Conservation (phyloP, 2,888 invertebrate species). For the Tricholauxania praeusta region DNA sequence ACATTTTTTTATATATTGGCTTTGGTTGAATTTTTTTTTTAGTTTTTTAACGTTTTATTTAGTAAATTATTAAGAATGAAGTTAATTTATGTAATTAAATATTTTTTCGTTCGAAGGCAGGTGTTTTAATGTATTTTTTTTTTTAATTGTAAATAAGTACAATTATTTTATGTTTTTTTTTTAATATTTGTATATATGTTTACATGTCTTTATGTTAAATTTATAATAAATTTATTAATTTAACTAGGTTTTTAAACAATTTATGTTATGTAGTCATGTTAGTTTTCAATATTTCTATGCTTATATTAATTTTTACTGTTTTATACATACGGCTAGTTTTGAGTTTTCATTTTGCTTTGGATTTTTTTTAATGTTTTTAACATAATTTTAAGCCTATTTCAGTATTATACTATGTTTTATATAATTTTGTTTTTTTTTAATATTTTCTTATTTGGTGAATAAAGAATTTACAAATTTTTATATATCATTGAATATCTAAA, state of each 20-base stretch:
- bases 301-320: constrained; percentile 14
- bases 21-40: constrained; percentile 8
- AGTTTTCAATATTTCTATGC: neutral
- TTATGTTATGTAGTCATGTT: neutral
- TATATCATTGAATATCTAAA: constrained; percentile 24
- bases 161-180: constrained; percentile 8
- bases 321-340: constrained; percentile 31
- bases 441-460: constrained; percentile 1
- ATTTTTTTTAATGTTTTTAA: neutral
- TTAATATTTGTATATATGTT: constrained; percentile 18
- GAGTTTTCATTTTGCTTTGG: constrained; percentile 6
- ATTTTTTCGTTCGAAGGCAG: constrained; percentile 31
- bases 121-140: constrained; percentile 25
- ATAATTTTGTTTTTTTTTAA: too few species aligned
- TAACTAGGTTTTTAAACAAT: constrained; percentile 3
- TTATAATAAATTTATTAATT: constrained; percentile 16
- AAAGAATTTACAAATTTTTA: constrained; percentile 28
- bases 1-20: constrained; percentile 25
- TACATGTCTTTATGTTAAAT: constrained; percentile 11
- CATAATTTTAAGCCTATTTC: constrained; percentile 18
- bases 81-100: constrained; percentile 28
- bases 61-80: constrained; percentile 33
- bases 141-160: constrained; percentile 18
- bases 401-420: neutral
- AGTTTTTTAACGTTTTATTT: constrained; percentile 27